A percentile compares a stretch with the other conserved stretches of the same genome.
Evolutionary conservation across 2,113 vertebrate species (phyloP).

Genomic region (Bufo bufo): DNA sequence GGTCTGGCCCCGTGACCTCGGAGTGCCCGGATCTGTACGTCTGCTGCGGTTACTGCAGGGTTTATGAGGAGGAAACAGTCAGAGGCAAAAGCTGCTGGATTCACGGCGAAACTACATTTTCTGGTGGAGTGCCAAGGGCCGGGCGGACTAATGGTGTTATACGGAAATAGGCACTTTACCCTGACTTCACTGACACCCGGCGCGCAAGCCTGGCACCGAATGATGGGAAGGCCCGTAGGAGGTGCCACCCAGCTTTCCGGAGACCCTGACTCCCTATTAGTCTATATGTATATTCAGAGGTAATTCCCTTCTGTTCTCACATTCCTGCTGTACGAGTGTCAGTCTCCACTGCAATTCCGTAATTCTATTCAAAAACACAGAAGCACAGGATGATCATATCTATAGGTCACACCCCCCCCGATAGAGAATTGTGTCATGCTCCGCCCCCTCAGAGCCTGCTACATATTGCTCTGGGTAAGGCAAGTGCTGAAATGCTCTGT

Average conservation of each 20-base stretch:
- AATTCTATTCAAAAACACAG: too few species aligned
- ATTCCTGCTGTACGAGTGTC: too few species aligned
- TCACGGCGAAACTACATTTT: neutral
- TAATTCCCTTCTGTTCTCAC: too few species aligned
- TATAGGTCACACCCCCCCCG: too few species aligned
- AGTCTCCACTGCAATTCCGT: too few species aligned
- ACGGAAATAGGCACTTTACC: neutral
- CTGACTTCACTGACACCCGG: too few species aligned
- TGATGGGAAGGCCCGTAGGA: neutral
- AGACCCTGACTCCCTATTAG: too few species aligned
- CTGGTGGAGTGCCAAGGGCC: neutral
- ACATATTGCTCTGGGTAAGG: too few species aligned
- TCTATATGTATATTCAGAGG: too few species aligned
- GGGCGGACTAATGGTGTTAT: neutral
- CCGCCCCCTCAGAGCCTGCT: too few species aligned
- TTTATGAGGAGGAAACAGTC: neutral
- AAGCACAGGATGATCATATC: too few species aligned
- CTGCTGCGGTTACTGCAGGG: neutral
- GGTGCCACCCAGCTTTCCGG: neutral
- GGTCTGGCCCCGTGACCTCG: constrained; percentile 18
- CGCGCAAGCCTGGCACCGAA: neutral
- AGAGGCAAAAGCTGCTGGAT: neutral
- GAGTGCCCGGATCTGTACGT: neutral
- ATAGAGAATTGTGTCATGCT: too few species aligned
- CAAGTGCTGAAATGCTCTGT: neutral